These are phyloP conservation scores for Sicus ferrugineus DNA, from an alignment of 2,888 invertebrate species.

Conservation along the genomic window DNA sequence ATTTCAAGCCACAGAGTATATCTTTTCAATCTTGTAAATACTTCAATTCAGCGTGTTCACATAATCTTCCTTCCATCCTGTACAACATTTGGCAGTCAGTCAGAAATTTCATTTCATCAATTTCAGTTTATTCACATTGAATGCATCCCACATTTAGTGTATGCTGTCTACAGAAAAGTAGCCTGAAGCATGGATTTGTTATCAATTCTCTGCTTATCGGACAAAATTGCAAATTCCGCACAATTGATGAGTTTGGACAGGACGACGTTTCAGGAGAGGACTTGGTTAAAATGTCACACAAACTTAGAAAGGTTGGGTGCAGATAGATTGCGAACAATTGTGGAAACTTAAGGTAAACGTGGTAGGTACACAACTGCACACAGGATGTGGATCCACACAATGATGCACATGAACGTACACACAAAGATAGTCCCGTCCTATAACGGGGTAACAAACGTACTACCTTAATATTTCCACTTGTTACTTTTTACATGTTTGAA, in stretches of 20 bases:
- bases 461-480: too few relatives aligned
- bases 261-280: background rate
- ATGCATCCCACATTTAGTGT: too few relatives aligned
- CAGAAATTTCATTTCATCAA: too few relatives aligned
- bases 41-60: too few relatives aligned
- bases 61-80: too few relatives aligned
- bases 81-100: too few relatives aligned
- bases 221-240: slow-evolving; percentile 24
- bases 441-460: too few relatives aligned
- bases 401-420: slow-evolving; percentile 21
- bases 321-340: slow-evolving; percentile 30
- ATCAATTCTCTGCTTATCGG: slow-evolving; percentile 21
- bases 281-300: slow-evolving; percentile 38
- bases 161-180: background rate
- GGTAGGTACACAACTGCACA: background rate
- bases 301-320: background rate
- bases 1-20: too few relatives aligned
- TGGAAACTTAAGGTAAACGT: slow-evolving; percentile 31
- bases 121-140: too few relatives aligned
- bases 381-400: background rate
- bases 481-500: too few relatives aligned
- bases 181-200: background rate
- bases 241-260: slow-evolving; percentile 21
- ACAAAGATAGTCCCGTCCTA: too few relatives aligned
- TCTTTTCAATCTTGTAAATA: too few relatives aligned